Evolutionary conservation across 2,797 vertebrate genomes (phyloP).

Genomic region (Glyptemys insculpta): DNA sequence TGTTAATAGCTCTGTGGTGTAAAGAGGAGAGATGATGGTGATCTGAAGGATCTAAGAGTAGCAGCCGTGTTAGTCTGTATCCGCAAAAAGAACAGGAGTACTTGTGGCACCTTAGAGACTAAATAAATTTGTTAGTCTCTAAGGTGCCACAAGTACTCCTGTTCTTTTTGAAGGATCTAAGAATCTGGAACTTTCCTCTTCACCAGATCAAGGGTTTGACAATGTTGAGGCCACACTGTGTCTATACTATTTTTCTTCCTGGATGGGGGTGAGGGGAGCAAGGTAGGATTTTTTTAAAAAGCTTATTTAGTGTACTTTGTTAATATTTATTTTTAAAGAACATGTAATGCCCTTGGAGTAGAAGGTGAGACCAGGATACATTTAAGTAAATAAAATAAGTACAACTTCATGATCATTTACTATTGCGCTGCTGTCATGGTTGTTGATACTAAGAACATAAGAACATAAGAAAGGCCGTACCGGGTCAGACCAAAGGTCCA

Average conservation of each 20-base stretch:
- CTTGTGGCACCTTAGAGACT: no score
- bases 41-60: constrained; percentile 3
- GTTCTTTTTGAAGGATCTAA: no score
- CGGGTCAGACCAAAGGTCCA: no score
- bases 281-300: background rate
- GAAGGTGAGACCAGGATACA: background rate
- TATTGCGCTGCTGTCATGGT: background rate
- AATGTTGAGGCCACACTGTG: background rate
- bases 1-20: background rate
- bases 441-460: no score
- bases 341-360: background rate
- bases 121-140: no score
- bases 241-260: background rate
- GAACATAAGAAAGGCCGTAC: no score
- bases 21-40: constrained; percentile 44
- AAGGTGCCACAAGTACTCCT: no score
- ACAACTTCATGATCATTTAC: background rate
- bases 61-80: no score
- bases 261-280: background rate
- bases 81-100: no score
- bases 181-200: background rate
- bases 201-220: background rate
- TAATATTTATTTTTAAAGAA: background rate
- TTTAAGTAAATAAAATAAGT: background rate
- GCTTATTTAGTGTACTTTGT: background rate